phyloP scores from a whole-genome alignment of 2,113 vertebrate species.

The rat (Rattus norvegicus) region GRCr8 NC_086033.1:12131501-12132000 shows the following conservation, averaged over 20 bases:
- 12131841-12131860: neutral
- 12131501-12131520: neutral
- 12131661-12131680: neutral
- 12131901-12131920: neutral
- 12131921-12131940: neutral
- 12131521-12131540: constrained; percentile 1
- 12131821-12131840: neutral
- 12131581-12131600: neutral
- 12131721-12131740: neutral
- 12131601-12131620: neutral
- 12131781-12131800: neutral
- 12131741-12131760: neutral
- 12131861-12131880: neutral
- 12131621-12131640: neutral
- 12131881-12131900: neutral
- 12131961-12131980: neutral
- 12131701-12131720: neutral
- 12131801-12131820: neutral
- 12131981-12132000: neutral
- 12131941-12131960: neutral
- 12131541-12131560: neutral
- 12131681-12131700: neutral
- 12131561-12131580: neutral
- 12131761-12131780: neutral
- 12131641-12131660: neutral